These are phyloP conservation scores for Opisthograptis luteolata DNA, from an alignment of 2,888 invertebrate genomes.

Conservation along the genomic window DNA sequence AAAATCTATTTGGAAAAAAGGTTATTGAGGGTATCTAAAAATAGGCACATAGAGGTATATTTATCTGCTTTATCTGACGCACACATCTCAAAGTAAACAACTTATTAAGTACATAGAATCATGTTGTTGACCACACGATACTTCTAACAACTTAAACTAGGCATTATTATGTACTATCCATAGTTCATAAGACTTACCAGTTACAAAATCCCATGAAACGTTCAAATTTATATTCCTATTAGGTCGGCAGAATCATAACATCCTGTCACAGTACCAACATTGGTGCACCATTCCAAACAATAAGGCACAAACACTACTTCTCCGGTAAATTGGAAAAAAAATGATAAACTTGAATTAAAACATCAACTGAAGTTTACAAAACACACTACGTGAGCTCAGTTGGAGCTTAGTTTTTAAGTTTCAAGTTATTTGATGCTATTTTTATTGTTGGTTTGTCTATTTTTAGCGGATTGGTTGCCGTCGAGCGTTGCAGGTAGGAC, in stretches of 20 bases:
- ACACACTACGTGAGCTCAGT: conserved; percentile 19
- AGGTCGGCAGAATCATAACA: conserved; percentile 62
- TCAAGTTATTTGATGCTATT: conserved; percentile 26
- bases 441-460: conserved; percentile 21
- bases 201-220: conserved; percentile 73
- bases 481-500: background rate
- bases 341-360: conserved; percentile 42
- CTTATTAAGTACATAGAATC: too few species aligned
- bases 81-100: too few species aligned
- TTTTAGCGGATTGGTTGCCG: conserved; percentile 17
- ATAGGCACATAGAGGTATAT: too few species aligned
- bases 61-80: too few species aligned
- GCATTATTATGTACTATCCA: background rate
- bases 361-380: background rate
- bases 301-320: conserved; percentile 56
- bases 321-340: conserved; percentile 51
- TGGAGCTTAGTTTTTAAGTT: conserved; percentile 23
- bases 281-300: conserved; percentile 66
- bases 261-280: conserved; percentile 70
- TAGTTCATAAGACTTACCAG: conserved; percentile 58
- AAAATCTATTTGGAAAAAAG: too few species aligned
- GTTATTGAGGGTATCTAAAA: too few species aligned
- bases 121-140: too few species aligned
- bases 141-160: too few species aligned
- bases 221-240: conserved; percentile 62